phyloP scores from a whole-genome alignment of 1,140 invertebrate genomes.

The Eupeodes corollae region DNA sequence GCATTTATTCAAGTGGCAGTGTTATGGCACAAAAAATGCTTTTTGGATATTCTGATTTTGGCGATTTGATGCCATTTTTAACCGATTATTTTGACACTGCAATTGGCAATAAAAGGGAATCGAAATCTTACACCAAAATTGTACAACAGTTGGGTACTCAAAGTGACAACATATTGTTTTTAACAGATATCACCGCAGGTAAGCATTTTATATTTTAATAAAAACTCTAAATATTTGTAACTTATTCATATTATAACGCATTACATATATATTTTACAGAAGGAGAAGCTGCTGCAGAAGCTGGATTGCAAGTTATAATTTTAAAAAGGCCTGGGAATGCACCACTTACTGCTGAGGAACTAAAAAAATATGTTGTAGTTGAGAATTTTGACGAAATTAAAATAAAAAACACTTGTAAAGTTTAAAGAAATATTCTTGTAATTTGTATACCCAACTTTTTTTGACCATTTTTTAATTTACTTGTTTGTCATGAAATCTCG shows the following conservation, averaged over 20 bases:
- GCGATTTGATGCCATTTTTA: constrained; percentile 64
- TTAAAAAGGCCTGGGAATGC: constrained; percentile 68
- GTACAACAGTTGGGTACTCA: constrained; percentile 49
- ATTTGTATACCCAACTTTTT: too few species aligned
- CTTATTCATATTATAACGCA: constrained; percentile 2
- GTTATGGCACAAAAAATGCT: constrained; percentile 82
- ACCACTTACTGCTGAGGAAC: constrained; percentile 23
- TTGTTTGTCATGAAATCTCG: too few species aligned
- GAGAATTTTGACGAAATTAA: too few species aligned
- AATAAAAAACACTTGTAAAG: too few species aligned
- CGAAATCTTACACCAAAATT: constrained; percentile 64
- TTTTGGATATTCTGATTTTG: constrained; percentile 62
- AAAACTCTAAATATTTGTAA: background rate
- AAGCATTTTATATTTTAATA: constrained; percentile 14
- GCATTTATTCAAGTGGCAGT: constrained; percentile 87
- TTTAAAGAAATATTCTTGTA: too few species aligned
- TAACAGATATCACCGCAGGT: constrained; percentile 79
- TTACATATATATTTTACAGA: constrained; percentile 47
- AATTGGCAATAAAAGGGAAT: constrained; percentile 65
- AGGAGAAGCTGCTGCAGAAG: constrained; percentile 62
- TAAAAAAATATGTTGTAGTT: too few species aligned
- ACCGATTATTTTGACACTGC: constrained; percentile 78
- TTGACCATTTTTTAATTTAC: too few species aligned
- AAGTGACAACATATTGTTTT: constrained; percentile 62
- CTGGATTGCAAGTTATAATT: constrained; percentile 56